Evolutionary conservation across 2,113 vertebrate species (phyloP).

Genomic region (Tympanuchus pallidicinctus): DNA sequence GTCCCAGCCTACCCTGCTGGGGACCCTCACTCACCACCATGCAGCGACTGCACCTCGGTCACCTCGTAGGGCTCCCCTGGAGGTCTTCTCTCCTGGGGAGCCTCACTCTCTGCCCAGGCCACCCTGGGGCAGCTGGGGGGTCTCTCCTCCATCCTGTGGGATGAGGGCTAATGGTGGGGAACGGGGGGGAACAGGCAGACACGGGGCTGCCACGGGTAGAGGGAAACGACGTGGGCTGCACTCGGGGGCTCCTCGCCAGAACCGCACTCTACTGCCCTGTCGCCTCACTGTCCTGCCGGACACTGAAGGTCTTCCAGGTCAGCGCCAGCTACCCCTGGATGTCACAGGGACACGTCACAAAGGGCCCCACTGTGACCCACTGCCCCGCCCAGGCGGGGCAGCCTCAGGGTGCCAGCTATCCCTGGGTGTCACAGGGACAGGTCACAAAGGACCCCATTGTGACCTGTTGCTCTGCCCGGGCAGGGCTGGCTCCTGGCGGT

Average conservation of each 20-base stretch:
- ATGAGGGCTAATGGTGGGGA: not conserved
- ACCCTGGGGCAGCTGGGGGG: not conserved
- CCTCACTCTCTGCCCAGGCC: not conserved
- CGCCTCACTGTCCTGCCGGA: no score
- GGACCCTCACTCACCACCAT: not conserved
- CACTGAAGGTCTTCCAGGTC: no score
- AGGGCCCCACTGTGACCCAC: not conserved
- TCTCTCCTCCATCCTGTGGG: not conserved
- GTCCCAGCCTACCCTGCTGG: not conserved
- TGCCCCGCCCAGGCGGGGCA: not conserved
- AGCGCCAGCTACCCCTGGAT: not conserved
- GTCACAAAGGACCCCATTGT: no score
- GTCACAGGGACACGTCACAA: not conserved
- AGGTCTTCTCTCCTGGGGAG: not conserved
- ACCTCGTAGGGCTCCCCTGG: accelerated
- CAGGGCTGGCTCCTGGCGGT: no score
- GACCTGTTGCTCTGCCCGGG: no score
- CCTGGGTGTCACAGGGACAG: no score
- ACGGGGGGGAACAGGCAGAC: no score
- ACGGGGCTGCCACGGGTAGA: no score
- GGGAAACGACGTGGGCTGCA: no score
- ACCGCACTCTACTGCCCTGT: no score
- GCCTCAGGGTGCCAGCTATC: no score
- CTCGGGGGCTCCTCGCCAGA: no score
- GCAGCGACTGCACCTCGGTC: not conserved